Conservation (phyloP, 2,888 invertebrate species). For the Nemotelus pantherinus region DNA sequence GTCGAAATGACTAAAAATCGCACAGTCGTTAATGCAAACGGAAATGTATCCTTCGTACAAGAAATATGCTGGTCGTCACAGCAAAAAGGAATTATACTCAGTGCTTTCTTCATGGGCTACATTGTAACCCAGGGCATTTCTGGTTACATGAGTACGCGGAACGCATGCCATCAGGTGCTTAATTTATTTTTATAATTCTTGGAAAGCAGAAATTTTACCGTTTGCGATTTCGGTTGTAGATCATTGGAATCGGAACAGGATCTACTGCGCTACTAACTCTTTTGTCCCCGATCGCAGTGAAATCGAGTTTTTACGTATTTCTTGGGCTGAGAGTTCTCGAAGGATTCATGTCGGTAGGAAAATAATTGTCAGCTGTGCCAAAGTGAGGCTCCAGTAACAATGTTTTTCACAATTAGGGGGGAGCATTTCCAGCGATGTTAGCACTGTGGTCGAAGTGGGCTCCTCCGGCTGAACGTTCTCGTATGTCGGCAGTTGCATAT, state of each 20-base stretch:
- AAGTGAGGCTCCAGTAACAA: not conserved
- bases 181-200: conserved; percentile 53
- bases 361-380: not conserved
- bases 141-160: conserved; percentile 79
- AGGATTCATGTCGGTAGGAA: conserved; percentile 76
- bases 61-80: conserved; percentile 80
- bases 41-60: conserved; percentile 68
- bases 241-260: conserved; percentile 77
- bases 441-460: conserved; percentile 44
- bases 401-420: conserved; percentile 27
- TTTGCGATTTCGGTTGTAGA: conserved; percentile 58
- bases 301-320: conserved; percentile 71
- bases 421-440: conserved; percentile 38
- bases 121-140: conserved; percentile 80
- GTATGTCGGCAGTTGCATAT: conserved; percentile 35
- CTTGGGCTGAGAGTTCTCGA: conserved; percentile 75
- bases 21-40: conserved; percentile 68
- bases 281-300: conserved; percentile 77
- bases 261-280: conserved; percentile 78
- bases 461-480: conserved; percentile 39
- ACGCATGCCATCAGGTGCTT: conserved; percentile 75
- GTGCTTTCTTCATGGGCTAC: conserved; percentile 87
- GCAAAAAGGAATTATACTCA: conserved; percentile 77
- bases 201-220: not conserved
- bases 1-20: conserved; percentile 83